Base-by-base conservation (phyloP, 2,797 vertebrate genomes). In the Falco biarmicus region DNA sequence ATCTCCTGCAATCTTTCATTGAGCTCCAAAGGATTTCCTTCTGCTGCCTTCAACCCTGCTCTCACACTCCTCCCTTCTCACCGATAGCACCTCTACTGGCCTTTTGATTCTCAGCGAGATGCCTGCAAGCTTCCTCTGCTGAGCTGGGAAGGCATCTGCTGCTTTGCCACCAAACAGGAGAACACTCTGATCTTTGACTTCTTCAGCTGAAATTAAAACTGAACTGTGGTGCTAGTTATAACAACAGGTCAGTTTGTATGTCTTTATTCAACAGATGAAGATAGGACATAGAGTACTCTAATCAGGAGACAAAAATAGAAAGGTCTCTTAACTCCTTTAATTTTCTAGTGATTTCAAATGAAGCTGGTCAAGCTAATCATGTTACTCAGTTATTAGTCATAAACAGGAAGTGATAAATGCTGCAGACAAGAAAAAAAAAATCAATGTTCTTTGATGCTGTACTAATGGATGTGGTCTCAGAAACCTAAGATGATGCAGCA, bases 401-500 rank as follows among this genome's bases (percentile, higher is more conserved):
- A 51, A 87, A 53, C 70, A 91, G 95, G 70, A 94, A 95, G 66
- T 25, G 29, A 86, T 41, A 39, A 59, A 59, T 39, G 54, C 89
- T 81, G 76, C 91, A 96, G 68, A 65, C 65, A 71, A 32, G 17
- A 37, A 41, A 48, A 51, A 39, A 13, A 13, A 56, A 78, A 90
- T 88, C 66, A 22, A 84, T 90, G 50, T 39, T 92, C 47, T 80
- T 53, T 68, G 47, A 41, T 64, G 70, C 86, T 82, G 47, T 48
- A 65, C 85, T 96, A 94, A 95, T 93, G 95, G 94, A 82, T 89
- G 54, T 47, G 59, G 83, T 53, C 78, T 90, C 48, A 64, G 79
- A 70, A 95, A 83, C 31, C 37, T 8, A 65, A 41, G 57, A 88
- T 70, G 88, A 59, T 41, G 76, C 47, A 89, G 84, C 50, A 87